Base-by-base conservation (phyloP, 2,113 vertebrate species). In the Pagrus major region DNA sequence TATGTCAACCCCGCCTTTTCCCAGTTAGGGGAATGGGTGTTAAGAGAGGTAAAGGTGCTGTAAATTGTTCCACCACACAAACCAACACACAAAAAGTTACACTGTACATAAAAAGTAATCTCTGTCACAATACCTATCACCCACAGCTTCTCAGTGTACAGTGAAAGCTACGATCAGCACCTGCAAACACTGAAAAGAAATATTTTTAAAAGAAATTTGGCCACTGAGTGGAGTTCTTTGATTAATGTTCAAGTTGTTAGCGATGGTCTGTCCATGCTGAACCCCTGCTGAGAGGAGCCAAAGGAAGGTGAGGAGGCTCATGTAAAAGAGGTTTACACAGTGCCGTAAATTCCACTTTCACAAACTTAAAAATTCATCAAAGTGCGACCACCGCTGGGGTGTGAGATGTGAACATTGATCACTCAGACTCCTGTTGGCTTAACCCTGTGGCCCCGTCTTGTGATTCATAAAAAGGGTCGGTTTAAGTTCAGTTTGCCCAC, bases 331-430 rank as follows among this genome's bases (percentile, higher is more conserved):
- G 15, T 69, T 73, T 51, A 25, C 41, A 64, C 21, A 20, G 12
- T 11, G 23, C 31, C 5, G 0, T 47, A 47, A 74, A 52, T 80
- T 61, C 27, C 20, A 6, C 21, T 60, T 66, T 70, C 56, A 37
- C 33, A 33, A 41, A 70, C 39, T 20, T 23, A 54, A 60, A 52
- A 33, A 63, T 71, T 37, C 3, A 44, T 81, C 69, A 66, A 60
- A 55, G 56, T 49, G 16, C 6, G 16, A 49, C 69, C 39, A 35
- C 80, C 58, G 71, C 74, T 76, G 63, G 35, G 61, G 64, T 66
- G 47, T 49, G 56, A 69, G 52, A 42, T 44, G 46, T 67, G 35
- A 39, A 59, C 54, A 71, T 11, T 25, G 47, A 84, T 84, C 59
- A 39, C 56, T 64, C 35, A 37, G 52, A 39, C 49, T 51, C 71